Evolutionary conservation across 2,888 invertebrate genomes (phyloP).

Genomic region (Heliconius sara): DNA sequence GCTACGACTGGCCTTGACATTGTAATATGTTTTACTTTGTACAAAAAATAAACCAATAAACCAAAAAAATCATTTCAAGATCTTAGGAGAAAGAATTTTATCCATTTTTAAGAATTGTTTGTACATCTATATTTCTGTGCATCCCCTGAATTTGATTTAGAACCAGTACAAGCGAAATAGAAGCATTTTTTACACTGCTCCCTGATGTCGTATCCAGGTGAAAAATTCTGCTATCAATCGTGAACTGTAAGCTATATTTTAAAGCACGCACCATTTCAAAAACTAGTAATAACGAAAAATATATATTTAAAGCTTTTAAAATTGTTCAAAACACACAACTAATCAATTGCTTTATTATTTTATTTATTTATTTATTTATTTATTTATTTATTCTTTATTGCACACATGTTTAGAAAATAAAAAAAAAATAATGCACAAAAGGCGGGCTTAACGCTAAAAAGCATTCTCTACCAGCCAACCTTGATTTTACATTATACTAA

Average conservation of each 20-base stretch:
- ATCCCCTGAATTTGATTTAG: slow-evolving; percentile 32
- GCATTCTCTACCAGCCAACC: no score
- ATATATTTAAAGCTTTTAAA: no score
- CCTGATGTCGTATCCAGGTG: slow-evolving; percentile 41
- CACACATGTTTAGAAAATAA: no score
- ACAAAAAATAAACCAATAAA: background rate
- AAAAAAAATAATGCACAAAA: no score
- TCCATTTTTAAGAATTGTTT: slow-evolving; percentile 6
- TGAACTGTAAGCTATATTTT: slow-evolving; percentile 31
- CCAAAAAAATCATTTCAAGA: background rate
- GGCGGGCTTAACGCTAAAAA: no score
- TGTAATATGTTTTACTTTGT: no score
- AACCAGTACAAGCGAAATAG: slow-evolving; percentile 26
- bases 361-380: no score
- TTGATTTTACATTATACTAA: background rate
- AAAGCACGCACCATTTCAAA: slow-evolving; percentile 23
- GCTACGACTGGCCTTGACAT: no score
- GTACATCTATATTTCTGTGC: background rate
- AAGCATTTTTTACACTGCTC: slow-evolving; percentile 41
- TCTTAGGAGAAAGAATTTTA: background rate
- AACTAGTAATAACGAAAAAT: background rate
- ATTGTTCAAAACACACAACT: no score
- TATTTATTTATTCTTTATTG: no score
- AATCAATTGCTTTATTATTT: background rate
- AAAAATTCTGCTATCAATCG: slow-evolving; percentile 37